Conservation (phyloP, 1,140 invertebrate species). For the Megathymus violae region DNA sequence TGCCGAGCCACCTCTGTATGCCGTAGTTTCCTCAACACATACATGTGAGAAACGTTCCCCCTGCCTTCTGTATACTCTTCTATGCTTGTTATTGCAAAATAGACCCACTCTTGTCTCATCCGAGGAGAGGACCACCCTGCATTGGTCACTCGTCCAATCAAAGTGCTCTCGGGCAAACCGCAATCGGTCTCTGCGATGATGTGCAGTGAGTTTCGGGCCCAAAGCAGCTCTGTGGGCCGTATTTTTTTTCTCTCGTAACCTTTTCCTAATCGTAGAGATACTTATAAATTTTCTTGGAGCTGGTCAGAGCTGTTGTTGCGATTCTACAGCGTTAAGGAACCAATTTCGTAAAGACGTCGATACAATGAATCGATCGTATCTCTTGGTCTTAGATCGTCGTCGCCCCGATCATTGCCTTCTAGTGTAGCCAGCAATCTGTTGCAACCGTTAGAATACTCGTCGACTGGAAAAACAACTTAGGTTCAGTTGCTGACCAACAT, state of each 20-base stretch:
- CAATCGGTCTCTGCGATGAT: conserved; percentile 6
- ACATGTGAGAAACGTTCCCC: conserved; percentile 34
- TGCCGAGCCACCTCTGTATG: conserved; percentile 53
- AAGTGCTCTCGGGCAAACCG: neutral
- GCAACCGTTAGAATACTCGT: neutral
- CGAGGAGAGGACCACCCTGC: neutral
- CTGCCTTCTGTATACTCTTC: conserved; percentile 2
- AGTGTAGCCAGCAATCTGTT: neutral
- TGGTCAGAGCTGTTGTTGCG: conserved; percentile 10
- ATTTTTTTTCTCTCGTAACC: neutral
- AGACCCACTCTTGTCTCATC: conserved; percentile 17
- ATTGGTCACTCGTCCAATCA: neutral
- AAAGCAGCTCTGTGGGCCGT: neutral
- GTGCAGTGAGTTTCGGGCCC: conserved; percentile 14
- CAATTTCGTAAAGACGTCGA: conserved; percentile 1
- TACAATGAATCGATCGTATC: conserved; percentile 22
- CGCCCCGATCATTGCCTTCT: conserved; percentile 11
- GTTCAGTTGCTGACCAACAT: conserved; percentile 4
- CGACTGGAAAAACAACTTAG: conserved; percentile 10
- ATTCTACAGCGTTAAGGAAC: conserved; percentile 3
- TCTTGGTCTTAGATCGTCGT: conserved; percentile 8
- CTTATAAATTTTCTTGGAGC: conserved; percentile 1
- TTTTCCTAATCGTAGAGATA: conserved; percentile 13
- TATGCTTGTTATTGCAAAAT: conserved; percentile 1
- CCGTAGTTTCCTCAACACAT: conserved; percentile 42